A percentile compares a stretch with the other conserved stretches of the same genome.
Conservation (phyloP, 2,888 invertebrate species). For the Micropterix aruncella region DNA sequence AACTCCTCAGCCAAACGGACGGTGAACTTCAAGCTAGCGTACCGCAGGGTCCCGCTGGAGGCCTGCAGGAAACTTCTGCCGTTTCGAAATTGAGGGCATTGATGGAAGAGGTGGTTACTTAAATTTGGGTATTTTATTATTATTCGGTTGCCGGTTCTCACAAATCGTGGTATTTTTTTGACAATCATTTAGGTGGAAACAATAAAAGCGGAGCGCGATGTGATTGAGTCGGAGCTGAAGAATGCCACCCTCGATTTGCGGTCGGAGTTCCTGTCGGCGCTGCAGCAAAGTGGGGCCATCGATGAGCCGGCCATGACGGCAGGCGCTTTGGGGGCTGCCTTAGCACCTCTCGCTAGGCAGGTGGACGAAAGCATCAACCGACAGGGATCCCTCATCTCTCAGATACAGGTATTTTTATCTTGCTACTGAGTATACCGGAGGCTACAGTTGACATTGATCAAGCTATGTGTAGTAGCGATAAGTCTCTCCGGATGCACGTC, state of each 20-base stretch:
- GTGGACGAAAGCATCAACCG: constrained; percentile 59
- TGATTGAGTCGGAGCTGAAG: constrained; percentile 76
- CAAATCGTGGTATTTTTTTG: constrained; percentile 16
- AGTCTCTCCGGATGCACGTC: too few relatives aligned
- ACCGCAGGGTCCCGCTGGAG: constrained; percentile 47
- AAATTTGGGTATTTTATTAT: constrained; percentile 2
- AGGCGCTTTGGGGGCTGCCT: constrained; percentile 56
- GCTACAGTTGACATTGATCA: too few relatives aligned
- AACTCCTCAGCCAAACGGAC: constrained; percentile 64
- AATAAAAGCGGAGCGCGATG: constrained; percentile 80
- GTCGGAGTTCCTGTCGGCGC: constrained; percentile 57
- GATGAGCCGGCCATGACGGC: constrained; percentile 62
- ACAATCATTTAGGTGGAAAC: constrained; percentile 51
- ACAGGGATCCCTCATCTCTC: constrained; percentile 45
- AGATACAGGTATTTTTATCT: constrained; percentile 7
- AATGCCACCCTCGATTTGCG: constrained; percentile 71
- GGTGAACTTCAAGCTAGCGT: constrained; percentile 54
- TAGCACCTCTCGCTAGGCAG: constrained; percentile 65
- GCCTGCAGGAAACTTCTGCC: constrained; percentile 38
- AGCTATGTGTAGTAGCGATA: too few relatives aligned
- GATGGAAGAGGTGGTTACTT: constrained; percentile 66
- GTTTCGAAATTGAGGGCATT: constrained; percentile 55
- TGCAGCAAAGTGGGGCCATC: constrained; percentile 64
- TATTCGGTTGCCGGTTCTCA: neutral
- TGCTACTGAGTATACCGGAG: too few relatives aligned